These are phyloP conservation scores for Yponomeuta plumbellus DNA, from an alignment of 2,888 invertebrate genomes.

Conservation along the genomic window DNA sequence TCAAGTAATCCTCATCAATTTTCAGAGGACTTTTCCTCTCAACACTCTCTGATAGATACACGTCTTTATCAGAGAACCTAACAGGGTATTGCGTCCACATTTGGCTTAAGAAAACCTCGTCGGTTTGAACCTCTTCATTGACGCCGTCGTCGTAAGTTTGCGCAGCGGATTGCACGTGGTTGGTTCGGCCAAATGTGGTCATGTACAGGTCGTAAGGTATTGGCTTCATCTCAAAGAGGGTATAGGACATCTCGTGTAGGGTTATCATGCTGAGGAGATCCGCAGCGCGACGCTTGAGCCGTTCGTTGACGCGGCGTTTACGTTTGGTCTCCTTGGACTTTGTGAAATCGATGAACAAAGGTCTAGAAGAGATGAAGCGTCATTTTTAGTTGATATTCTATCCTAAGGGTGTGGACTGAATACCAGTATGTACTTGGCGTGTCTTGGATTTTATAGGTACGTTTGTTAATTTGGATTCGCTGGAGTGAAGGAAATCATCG, in stretches of 20 bases:
- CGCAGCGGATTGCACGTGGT: constrained; percentile 54
- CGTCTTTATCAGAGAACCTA: constrained; percentile 50
- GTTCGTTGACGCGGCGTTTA: constrained; percentile 43
- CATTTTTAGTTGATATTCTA: too few relatives aligned
- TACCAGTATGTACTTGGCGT: too few relatives aligned
- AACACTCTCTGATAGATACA: constrained; percentile 33
- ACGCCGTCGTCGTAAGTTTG: constrained; percentile 68
- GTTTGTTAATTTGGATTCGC: too few relatives aligned
- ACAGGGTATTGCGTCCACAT: constrained; percentile 69
- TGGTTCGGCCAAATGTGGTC: constrained; percentile 53
- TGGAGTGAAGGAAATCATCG: too few relatives aligned
- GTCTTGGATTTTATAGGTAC: too few relatives aligned
- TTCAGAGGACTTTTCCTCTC: constrained; percentile 27
- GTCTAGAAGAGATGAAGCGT: constrained; percentile 40
- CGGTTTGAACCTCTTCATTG: constrained; percentile 58
- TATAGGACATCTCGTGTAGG: constrained; percentile 62
- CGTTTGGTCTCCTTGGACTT: constrained; percentile 53
- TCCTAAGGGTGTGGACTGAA: too few relatives aligned
- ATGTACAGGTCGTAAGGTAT: constrained; percentile 63
- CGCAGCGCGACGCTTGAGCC: constrained; percentile 50
- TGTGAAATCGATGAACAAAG: constrained; percentile 58
- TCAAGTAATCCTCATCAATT: constrained; percentile 40
- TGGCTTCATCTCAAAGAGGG: constrained; percentile 66
- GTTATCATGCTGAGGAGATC: constrained; percentile 62
- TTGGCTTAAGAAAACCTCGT: constrained; percentile 39